phyloP scores from a whole-genome alignment of 2,113 vertebrate species.

The Engraulis encrasicolus region DNA sequence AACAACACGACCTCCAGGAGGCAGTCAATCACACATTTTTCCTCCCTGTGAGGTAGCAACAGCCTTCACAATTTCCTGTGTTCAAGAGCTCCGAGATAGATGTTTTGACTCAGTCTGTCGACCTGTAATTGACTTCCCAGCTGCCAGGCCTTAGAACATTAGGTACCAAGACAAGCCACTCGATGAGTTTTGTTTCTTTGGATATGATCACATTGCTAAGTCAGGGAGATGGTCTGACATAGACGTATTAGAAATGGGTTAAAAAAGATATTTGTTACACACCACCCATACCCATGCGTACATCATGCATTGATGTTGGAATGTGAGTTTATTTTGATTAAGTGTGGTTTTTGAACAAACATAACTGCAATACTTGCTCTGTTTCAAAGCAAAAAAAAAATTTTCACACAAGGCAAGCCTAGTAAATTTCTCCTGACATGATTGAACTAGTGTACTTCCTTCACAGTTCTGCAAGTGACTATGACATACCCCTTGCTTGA shows the following conservation, averaged over 20 bases:
- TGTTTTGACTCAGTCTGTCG: not conserved
- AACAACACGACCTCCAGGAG: not conserved
- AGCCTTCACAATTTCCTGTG: constrained; percentile 16
- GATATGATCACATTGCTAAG: not conserved
- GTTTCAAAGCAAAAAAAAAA: no score
- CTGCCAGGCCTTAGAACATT: not conserved
- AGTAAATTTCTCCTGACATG: no score
- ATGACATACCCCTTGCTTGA: not conserved
- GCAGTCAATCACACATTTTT: not conserved
- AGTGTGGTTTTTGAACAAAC: not conserved
- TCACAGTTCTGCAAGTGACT: not conserved
- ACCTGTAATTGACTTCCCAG: constrained; percentile 9
- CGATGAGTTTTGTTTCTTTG: not conserved
- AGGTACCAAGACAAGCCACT: not conserved
- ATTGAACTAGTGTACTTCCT: no score
- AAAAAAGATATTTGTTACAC: not conserved
- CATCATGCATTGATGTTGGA: no score
- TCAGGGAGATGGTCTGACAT: not conserved
- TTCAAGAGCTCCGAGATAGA: not conserved
- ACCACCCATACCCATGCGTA: not conserved
- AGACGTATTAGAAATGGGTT: not conserved
- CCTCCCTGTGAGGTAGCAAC: not conserved
- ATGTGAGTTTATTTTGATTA: not conserved
- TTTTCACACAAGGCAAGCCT: no score
- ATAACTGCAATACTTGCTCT: not conserved